Percentiles rank a stretch among this genome's conserved stretches.
Evolutionary conservation across 2,888 invertebrate species (phyloP).

Genomic region (Villa cingulata): DNA sequence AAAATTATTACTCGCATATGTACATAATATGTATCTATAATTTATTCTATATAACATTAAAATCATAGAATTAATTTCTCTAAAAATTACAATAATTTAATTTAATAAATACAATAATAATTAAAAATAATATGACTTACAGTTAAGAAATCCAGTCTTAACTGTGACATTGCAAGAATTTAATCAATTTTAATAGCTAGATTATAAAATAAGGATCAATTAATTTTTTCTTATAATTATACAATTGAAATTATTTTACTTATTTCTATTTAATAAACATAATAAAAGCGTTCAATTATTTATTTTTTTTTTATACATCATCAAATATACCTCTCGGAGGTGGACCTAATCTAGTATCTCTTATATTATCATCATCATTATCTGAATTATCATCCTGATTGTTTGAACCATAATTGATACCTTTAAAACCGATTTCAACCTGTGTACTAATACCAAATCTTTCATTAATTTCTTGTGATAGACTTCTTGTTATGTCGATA

Average conservation of each 20-base stretch:
- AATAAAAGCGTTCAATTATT: neutral
- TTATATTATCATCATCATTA: constrained; percentile 27
- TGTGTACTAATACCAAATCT: constrained; percentile 53
- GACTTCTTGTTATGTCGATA: constrained; percentile 30
- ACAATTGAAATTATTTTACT: neutral
- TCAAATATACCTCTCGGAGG: constrained; percentile 72
- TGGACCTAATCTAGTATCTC: constrained; percentile 42
- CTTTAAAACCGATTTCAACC: constrained; percentile 34
- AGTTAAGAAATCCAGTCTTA: too few species aligned
- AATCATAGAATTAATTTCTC: too few species aligned
- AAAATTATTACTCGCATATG: too few species aligned
- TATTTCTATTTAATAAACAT: neutral
- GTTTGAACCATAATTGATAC: constrained; percentile 25
- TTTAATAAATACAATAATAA: too few species aligned
- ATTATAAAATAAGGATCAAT: too few species aligned
- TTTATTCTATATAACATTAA: too few species aligned
- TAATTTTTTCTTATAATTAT: too few species aligned
- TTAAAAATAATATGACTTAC: too few species aligned
- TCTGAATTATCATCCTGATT: constrained; percentile 29
- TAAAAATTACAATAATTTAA: too few species aligned
- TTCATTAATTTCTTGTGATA: constrained; percentile 45
- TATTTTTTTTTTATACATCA: constrained; percentile 54
- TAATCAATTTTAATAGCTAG: too few species aligned
- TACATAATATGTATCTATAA: too few species aligned
- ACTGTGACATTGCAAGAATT: too few species aligned